Conservation (phyloP, 1,140 invertebrate genomes). For the Drosophila triauraria region DNA sequence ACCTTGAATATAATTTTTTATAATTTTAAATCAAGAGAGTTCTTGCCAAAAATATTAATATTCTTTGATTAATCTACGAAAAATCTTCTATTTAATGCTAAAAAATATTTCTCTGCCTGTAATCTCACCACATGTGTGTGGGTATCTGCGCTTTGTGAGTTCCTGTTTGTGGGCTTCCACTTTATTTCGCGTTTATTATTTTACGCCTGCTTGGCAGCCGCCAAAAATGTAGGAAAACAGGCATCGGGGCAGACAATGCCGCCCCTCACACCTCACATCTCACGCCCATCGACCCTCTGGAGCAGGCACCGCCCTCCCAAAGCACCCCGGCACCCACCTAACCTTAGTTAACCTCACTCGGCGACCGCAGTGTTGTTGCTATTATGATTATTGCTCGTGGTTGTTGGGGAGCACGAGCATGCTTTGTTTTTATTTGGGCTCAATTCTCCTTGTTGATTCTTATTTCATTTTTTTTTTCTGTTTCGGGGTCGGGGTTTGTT, state of each 20-base stretch:
- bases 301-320: not conserved
- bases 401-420: conserved; percentile 54
- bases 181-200: conserved; percentile 83
- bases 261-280: conserved; percentile 1
- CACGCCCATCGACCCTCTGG: not conserved
- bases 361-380: conserved; percentile 56
- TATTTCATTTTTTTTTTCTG: conserved; percentile 43
- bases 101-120: no score
- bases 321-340: not conserved
- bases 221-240: conserved; percentile 63
- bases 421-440: conserved; percentile 61
- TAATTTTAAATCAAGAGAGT: no score
- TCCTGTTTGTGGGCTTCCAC: conserved; percentile 71
- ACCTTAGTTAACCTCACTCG: conserved; percentile 64
- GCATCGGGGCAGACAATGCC: conserved; percentile 33
- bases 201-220: conserved; percentile 78
- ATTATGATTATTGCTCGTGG: conserved; percentile 69
- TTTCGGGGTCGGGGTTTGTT: conserved; percentile 61
- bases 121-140: conserved; percentile 12
- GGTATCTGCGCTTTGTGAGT: conserved; percentile 29
- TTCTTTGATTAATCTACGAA: no score
- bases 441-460: conserved; percentile 48
- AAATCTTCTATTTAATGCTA: no score
- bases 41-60: no score
- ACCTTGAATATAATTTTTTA: no score